Evolutionary conservation across 2,797 vertebrate genomes (phyloP), one percentile per base, ranked within the genome.

Genomic region (Gymnodraco acuticeps): DNA sequence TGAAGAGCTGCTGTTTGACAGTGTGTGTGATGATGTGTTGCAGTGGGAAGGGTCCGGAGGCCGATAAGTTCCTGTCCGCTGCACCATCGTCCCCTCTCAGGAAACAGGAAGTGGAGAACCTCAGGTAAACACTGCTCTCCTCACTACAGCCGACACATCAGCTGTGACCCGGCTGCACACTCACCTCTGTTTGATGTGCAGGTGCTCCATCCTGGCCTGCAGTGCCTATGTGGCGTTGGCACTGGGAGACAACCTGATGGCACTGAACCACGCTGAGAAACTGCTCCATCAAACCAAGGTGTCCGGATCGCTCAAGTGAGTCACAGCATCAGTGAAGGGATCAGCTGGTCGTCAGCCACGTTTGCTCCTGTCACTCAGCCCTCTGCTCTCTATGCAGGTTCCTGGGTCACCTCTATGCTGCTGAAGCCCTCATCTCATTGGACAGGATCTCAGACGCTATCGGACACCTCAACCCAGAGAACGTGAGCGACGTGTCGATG

Each of bases 401-500:
- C 91, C 94, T 99, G 4, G 98, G 98, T 73, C 97, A 99, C 92
- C 95, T 99, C 61, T 99, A 99, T 33, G 98, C 98, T 20, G 98
- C 98, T 73, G 98, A 99, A 94, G 97, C 98, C 60, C 97, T 99
- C 84, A 99, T 99, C 92, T 99, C 98, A 80, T 89, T 99, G 87
- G 98, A 99, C 95, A 95, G 97, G 91, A 99, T 99, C 94, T 99
- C 98, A 11, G 98, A 99, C 67, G 98, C 98, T 27, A 99, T 99
- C 78, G 91, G 96, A 78, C 98, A 99, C 91, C 95, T 99, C 88
- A 99, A 98, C 90, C 98, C 98, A 0, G 98, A 99, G 89, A 99
- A 99, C 1, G 96, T 99, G 88, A 98, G 95, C 7, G 98, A 99
- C 17, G 98, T 99, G 75, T 99, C 96, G 38, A 93, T 99, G 33